These are phyloP conservation scores for Microctonus aethiopoides DNA, from an alignment of 2,888 invertebrate species.

Conservation along the genomic window DNA sequence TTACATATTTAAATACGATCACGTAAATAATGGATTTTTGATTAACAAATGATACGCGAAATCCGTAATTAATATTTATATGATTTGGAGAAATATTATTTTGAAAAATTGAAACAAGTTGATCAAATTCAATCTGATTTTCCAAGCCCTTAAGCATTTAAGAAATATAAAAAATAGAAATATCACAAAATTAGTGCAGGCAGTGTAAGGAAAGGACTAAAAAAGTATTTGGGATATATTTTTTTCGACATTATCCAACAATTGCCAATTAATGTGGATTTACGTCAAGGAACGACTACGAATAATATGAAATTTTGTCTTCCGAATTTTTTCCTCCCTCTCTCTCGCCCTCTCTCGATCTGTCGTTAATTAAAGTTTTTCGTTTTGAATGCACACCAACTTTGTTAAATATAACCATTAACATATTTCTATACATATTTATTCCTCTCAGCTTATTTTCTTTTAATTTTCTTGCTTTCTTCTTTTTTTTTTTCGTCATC, in stretches of 20 bases:
- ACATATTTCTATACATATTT: conserved; percentile 31
- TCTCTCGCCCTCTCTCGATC: neutral
- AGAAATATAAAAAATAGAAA: conserved; percentile 63
- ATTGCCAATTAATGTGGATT: conserved; percentile 44
- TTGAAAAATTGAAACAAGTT: conserved; percentile 43
- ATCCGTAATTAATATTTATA: conserved; percentile 25
- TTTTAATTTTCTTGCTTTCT: no score
- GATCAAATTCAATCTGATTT: conserved; percentile 41
- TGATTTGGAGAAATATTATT: conserved; percentile 12
- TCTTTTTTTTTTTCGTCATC: conserved; percentile 35
- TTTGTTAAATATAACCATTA: neutral
- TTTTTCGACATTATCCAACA: conserved; percentile 30
- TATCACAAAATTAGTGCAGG: conserved; percentile 64
- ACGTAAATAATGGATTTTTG: conserved; percentile 20
- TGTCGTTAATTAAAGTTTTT: conserved; percentile 12
- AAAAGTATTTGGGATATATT: conserved; percentile 47
- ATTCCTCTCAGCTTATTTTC: conserved; percentile 48
- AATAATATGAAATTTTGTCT: conserved; percentile 32
- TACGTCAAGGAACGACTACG: conserved; percentile 55
- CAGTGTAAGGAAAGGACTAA: conserved; percentile 61
- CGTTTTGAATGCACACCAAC: conserved; percentile 47
- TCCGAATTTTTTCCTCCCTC: neutral
- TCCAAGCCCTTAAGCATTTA: conserved; percentile 52
- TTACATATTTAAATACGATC: neutral
- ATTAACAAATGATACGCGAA: no score